phyloP scores from a whole-genome alignment of 2,113 vertebrate genomes.

The Myiagra hebetior region DNA sequence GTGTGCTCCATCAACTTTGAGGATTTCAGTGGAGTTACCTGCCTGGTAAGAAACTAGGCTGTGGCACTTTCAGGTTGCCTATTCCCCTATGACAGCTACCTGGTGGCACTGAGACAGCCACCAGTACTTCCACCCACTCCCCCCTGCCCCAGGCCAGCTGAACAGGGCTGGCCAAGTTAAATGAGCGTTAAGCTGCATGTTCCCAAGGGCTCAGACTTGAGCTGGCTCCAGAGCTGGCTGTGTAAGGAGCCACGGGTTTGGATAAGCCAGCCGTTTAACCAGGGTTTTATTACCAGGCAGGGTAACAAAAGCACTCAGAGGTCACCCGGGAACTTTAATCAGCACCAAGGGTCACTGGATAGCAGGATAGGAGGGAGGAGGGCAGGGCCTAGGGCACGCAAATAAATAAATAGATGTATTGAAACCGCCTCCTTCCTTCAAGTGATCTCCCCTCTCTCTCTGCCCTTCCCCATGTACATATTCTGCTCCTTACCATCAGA shows the following conservation, averaged over 20 bases:
- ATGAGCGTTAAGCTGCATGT: background rate
- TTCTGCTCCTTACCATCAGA: constrained; percentile 57
- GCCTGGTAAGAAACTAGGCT: background rate
- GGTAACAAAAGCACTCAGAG: constrained; percentile 82
- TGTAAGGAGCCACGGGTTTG: constrained; percentile 48
- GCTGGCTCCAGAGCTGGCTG: constrained; percentile 43
- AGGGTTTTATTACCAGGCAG: constrained; percentile 77
- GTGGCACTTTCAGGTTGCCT: background rate
- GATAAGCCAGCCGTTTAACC: constrained; percentile 68
- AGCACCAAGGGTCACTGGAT: constrained; percentile 87
- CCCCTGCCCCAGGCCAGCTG: background rate
- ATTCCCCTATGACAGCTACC: background rate
- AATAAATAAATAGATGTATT: constrained; percentile 64
- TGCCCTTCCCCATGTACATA: background rate
- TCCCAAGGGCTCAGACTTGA: constrained; percentile 32
- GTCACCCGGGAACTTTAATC: constrained; percentile 84
- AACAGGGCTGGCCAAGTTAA: background rate
- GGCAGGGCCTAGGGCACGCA: constrained; percentile 11
- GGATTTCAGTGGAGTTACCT: background rate
- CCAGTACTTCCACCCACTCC: background rate
- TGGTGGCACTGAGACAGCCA: background rate
- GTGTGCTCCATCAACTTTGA: background rate
- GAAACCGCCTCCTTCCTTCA: constrained; percentile 21
- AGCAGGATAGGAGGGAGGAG: constrained; percentile 72
- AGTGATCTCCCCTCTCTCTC: background rate